Evolutionary conservation across 2,113 vertebrate species (phyloP).

Genomic region (Colinus virginianus): DNA sequence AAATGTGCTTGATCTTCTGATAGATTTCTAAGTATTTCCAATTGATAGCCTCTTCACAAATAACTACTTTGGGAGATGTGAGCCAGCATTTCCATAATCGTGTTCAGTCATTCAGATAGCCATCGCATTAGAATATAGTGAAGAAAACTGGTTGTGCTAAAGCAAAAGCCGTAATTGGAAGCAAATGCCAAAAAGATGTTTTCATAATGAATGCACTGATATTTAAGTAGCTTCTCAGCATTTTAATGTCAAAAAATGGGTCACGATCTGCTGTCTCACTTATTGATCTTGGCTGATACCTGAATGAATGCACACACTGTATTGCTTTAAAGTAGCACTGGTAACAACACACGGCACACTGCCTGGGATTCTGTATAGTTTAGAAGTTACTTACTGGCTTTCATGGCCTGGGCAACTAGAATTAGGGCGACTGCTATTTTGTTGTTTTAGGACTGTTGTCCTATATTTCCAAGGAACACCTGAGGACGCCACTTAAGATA

Average conservation of each 20-base stretch:
- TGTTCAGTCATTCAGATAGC: background rate
- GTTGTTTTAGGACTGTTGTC: background rate
- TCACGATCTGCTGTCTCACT: background rate
- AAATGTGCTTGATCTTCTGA: constrained; percentile 48
- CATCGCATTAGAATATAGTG: background rate
- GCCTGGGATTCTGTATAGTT: background rate
- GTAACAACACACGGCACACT: background rate
- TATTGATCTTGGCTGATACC: background rate
- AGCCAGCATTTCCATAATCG: constrained; percentile 1
- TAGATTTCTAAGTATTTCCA: constrained; percentile 44
- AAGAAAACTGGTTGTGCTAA: background rate
- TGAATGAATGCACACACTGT: background rate
- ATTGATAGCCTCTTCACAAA: constrained; percentile 17
- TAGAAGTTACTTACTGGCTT: background rate
- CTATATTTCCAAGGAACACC: background rate
- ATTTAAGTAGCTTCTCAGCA: constrained; percentile 11
- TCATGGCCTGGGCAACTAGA: background rate
- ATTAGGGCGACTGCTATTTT: background rate
- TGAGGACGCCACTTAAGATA: background rate
- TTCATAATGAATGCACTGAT: background rate
- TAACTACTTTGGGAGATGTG: background rate
- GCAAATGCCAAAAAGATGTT: constrained; percentile 56
- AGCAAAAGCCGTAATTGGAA: constrained; percentile 22
- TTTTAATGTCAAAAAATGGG: constrained; percentile 38
- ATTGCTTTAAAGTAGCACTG: background rate